Base-by-base conservation (phyloP, 2,113 vertebrate species). In the Copsychus sechellarum region DNA sequence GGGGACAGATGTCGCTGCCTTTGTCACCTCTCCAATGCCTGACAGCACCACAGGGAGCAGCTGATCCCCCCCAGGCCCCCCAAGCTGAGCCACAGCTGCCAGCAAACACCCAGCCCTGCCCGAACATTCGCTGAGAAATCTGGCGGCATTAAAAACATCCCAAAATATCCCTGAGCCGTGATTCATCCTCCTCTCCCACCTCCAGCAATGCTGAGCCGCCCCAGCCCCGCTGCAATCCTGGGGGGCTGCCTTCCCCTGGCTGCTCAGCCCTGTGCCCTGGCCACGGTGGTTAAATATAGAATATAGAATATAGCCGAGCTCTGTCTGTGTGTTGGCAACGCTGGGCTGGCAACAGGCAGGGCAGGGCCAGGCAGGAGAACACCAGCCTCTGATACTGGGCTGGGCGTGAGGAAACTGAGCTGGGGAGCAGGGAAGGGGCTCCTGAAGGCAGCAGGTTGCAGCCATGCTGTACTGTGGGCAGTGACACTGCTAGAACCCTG, bases 291-390 rank as follows among this genome's bases (percentile, higher is more conserved):
- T 88, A 93, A 93, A 95, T 88, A 88, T 93, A 95, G 91, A 93
- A 95, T 88, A 88, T 93, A 95, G 91, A 93, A 95, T 88, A 88
- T 93, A 95, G 91, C 69, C 47, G 1, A 24, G 83, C 56, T 16
- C n/a, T 5, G 67, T 18, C 29, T 13, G 48, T 42, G 54, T 48
- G 77, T 17, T 81, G 25, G 87, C 83, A 88, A 81, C 79, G 2
- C 20, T 2, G 31, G 38, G 36, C 69, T 77, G 38, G 26, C 64
- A 66, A 57, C 31, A 4, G 7, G 58, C 8, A 3, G 61, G 26
- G 77, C 62, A 57, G 43, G 29, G 19, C 18, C 31, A 4, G 7
- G 58, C 54, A 62, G 65, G 40, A 71, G 66, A 24, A 34, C 33
- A 10, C 54, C 20, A 9, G 53, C 77, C 26, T 24, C 18, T 36